phyloP scores from a whole-genome alignment of 2,113 vertebrate genomes.

The Martes martes region DNA sequence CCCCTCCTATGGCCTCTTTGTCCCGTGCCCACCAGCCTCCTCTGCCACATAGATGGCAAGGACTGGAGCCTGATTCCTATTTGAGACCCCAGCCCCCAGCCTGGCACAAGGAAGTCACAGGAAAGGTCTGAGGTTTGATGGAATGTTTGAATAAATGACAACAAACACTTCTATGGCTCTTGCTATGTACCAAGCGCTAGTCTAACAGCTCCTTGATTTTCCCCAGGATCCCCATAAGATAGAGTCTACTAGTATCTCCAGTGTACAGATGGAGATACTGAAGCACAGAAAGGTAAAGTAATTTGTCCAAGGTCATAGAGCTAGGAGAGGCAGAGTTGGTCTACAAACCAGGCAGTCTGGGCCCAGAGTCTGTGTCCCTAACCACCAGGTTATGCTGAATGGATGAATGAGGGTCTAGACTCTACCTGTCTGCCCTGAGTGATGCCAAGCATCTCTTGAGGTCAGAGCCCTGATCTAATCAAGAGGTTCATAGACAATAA shows the following conservation, averaged over 20 bases:
- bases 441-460: background rate
- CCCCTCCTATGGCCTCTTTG: background rate
- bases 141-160: background rate
- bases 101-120: background rate
- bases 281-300: background rate
- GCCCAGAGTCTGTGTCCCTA: background rate
- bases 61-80: background rate
- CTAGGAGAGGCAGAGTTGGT: background rate
- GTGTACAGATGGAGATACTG: background rate
- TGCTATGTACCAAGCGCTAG: background rate
- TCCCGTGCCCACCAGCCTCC: background rate
- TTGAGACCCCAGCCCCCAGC: background rate
- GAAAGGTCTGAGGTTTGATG: background rate
- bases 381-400: background rate
- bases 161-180: background rate
- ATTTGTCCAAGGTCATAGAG: background rate
- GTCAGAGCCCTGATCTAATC: background rate
- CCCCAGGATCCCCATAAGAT: background rate
- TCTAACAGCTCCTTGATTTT: background rate
- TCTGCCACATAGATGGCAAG: background rate
- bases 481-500: background rate
- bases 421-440: background rate
- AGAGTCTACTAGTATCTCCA: background rate
- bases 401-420: background rate
- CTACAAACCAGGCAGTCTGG: background rate